These are phyloP conservation scores for Eulithis testata DNA, from an alignment of 2,888 invertebrate species.

Conservation along the genomic window DNA sequence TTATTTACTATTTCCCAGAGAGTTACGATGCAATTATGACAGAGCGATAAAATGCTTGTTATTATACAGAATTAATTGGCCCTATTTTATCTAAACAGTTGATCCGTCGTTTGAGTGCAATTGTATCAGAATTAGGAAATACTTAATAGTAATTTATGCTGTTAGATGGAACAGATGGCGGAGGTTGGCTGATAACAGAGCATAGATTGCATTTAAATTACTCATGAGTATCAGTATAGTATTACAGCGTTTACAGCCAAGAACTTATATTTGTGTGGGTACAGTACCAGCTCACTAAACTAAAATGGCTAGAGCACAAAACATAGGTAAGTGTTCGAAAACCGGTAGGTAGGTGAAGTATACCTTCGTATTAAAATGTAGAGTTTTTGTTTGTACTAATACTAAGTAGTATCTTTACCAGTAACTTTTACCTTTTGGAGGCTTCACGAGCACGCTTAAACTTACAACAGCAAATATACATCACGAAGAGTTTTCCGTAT, in stretches of 20 bases:
- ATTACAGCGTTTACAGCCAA: background rate
- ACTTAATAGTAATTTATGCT: conserved; percentile 23
- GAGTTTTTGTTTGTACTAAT: background rate
- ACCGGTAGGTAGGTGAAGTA: too few relatives aligned
- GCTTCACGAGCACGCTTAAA: background rate
- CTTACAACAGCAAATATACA: background rate
- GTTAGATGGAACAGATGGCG: conserved; percentile 26
- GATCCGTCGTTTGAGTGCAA: conserved; percentile 27
- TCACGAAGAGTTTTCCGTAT: conserved; percentile 40
- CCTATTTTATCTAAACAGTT: conserved; percentile 33
- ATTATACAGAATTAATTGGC: conserved; percentile 34
- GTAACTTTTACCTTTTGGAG: too few relatives aligned
- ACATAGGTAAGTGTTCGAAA: too few relatives aligned
- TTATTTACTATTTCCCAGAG: conserved; percentile 11
- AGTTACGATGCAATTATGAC: conserved; percentile 34
- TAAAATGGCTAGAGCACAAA: too few relatives aligned
- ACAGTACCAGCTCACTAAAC: too few relatives aligned
- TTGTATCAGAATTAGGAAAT: conserved; percentile 34
- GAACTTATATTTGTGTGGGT: background rate
- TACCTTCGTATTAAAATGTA: too few relatives aligned
- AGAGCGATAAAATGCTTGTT: conserved; percentile 30
- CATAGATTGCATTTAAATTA: conserved; percentile 20
- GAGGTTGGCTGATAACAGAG: conserved; percentile 23
- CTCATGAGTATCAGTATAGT: conserved; percentile 9
- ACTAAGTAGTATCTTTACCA: too few relatives aligned